phyloP scores from a whole-genome alignment of 2,797 vertebrate species.

The Accipiter minullus region DNA sequence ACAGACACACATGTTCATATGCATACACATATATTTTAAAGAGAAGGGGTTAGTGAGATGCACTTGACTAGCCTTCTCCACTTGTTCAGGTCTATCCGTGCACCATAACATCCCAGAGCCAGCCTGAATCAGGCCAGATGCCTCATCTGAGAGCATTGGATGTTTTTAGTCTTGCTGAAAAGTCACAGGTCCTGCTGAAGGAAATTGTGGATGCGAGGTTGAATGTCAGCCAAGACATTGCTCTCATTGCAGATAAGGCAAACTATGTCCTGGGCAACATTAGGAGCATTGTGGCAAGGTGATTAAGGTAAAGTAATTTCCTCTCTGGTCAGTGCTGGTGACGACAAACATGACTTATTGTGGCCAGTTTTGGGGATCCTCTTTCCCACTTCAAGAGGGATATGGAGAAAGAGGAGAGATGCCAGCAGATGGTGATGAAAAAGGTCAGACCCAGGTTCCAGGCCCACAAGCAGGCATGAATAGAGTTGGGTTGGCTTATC shows the following conservation, averaged over 20 bases:
- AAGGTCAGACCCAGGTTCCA: background rate
- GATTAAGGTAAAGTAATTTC: background rate
- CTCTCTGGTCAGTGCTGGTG: background rate
- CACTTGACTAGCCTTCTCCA: background rate
- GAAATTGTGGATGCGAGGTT: background rate
- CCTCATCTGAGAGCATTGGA: background rate
- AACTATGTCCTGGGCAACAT: background rate
- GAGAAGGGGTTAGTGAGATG: background rate
- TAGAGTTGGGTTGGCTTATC: background rate
- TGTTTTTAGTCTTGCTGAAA: background rate
- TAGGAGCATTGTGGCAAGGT: background rate
- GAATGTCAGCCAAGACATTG: background rate
- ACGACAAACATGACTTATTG: background rate
- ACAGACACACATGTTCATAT: background rate
- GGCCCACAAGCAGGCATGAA: background rate
- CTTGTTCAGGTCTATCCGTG: background rate
- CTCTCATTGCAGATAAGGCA: background rate
- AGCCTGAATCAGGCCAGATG: background rate
- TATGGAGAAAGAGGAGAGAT: background rate
- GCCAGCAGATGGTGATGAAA: background rate
- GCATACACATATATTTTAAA: background rate
- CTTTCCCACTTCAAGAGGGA: background rate
- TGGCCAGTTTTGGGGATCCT: background rate
- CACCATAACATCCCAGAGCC: background rate
- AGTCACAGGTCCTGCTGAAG: background rate